These are phyloP conservation scores for Anas platyrhynchos DNA, from an alignment of 2,113 vertebrate genomes.

Conservation along the genomic window DNA sequence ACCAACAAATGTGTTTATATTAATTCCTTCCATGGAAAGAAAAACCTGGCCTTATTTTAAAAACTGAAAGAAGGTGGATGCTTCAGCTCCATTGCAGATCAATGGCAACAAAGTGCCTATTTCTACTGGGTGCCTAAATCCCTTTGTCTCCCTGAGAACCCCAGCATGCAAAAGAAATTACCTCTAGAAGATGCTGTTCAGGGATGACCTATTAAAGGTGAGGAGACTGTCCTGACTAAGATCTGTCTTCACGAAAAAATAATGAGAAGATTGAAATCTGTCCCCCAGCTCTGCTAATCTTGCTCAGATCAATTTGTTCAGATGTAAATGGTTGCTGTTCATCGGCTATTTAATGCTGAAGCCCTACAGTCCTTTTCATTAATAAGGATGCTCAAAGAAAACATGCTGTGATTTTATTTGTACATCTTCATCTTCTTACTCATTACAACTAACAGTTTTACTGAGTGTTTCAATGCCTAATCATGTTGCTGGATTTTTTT, in stretches of 20 bases:
- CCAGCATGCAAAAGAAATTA: neutral
- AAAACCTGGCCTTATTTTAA: neutral
- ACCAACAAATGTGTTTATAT: neutral
- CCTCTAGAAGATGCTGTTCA: neutral
- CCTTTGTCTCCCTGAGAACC: neutral
- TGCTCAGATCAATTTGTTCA: neutral
- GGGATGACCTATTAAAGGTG: neutral
- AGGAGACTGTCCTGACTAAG: neutral
- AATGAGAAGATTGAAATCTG: slow-evolving; percentile 40
- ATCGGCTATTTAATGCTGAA: neutral
- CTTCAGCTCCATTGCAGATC: neutral
- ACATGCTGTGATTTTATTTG: slow-evolving; percentile 65
- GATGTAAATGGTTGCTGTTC: slow-evolving; percentile 30
- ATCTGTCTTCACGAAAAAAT: slow-evolving; percentile 27
- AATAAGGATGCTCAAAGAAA: slow-evolving; percentile 56
- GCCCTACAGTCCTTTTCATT: slow-evolving; percentile 32
- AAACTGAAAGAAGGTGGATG: neutral
- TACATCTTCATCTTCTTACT: slow-evolving; percentile 63
- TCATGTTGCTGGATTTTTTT: slow-evolving; percentile 16
- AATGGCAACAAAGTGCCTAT: neutral
- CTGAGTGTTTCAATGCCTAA: slow-evolving; percentile 54
- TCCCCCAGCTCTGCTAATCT: slow-evolving; percentile 49
- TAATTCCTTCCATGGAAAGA: neutral
- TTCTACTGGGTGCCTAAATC: neutral
- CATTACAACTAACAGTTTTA: slow-evolving; percentile 66